Base-by-base conservation (phyloP, 2,797 vertebrate genomes). In the Adelosebastes latens region DNA sequence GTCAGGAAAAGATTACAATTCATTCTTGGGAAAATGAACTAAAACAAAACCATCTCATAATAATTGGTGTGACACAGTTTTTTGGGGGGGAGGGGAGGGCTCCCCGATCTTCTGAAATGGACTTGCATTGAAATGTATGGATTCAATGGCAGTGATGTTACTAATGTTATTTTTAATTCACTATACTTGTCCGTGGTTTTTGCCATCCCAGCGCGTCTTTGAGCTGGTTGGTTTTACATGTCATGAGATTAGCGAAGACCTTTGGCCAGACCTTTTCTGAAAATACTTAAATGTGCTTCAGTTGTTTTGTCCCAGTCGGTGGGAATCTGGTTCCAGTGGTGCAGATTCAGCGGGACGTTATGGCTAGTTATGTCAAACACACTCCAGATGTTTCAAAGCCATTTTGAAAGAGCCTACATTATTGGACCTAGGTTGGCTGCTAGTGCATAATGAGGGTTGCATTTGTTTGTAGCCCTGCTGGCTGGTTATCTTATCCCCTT, bases 381-480 rank as follows among this genome's bases (percentile, higher is more conserved):
- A 83, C 84, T 76, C 80, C 78, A 77, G 42, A 87, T 63, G 79
- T 86, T 87, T 85, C 18, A 73, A 84, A 92, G 80, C 74, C 83
- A 81, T 87, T 87, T 78, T 55, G 42, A 70, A 67, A 68, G 32
- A 78, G 32, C 67, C 61, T 56, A n/a, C 77, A 34, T 80, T 79
- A 76, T 89, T 82, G 91, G 93, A 92, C 89, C 91, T 89, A 84
- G 66, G 67, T 81, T 82, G 80, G 80, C 85, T 91, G 77, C 79
- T 82, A 68, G 79, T 75, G 61, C 62, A 78, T 61, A 72, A 46
- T 8, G 76, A 88, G 78, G 74, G 72, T 90, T 76, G 56, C 79
- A 36, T 78, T 87, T 1, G 58, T 80, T 72, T 78, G 39, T 70
- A 52, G 61, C 55, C 64, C 70, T 68, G 66, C 81, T 80, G 63